phyloP scores from a whole-genome alignment of 2,113 vertebrate species.

The Mustelus asterias region DNA sequence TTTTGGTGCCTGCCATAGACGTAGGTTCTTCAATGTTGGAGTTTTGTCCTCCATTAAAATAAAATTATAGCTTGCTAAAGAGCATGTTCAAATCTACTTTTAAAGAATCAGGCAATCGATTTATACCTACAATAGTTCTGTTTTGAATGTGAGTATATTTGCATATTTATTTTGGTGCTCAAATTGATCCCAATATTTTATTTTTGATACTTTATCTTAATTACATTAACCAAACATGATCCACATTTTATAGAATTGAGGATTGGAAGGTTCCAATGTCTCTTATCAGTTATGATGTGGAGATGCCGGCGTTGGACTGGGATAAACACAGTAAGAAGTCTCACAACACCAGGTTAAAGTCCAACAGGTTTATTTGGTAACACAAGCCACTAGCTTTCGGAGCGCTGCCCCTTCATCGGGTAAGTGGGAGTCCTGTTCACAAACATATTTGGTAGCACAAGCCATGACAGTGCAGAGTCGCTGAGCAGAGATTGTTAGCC shows the following conservation, averaged over 20 bases:
- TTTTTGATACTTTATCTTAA: not conserved
- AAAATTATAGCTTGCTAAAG: not conserved
- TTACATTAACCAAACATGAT: not conserved
- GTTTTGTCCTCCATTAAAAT: not conserved
- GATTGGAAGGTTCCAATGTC: not conserved
- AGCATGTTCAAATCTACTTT: not conserved
- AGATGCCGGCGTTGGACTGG: no score
- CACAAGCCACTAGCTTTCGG: no score
- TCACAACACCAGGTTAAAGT: no score
- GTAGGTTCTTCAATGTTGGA: not conserved
- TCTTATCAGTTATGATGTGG: not conserved
- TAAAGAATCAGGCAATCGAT: not conserved
- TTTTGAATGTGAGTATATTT: not conserved
- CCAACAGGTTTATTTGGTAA: no score
- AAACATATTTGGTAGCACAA: no score
- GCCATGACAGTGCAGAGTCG: no score
- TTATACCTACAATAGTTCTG: not conserved
- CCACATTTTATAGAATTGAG: not conserved
- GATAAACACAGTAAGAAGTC: no score
- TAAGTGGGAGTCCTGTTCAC: no score
- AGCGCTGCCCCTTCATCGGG: no score
- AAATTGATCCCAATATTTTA: not conserved
- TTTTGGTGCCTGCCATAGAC: not conserved
- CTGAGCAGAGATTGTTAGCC: no score
- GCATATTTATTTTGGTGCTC: not conserved